Conservation (phyloP, 2,113 vertebrate species). For the Proteles cristata region DNA sequence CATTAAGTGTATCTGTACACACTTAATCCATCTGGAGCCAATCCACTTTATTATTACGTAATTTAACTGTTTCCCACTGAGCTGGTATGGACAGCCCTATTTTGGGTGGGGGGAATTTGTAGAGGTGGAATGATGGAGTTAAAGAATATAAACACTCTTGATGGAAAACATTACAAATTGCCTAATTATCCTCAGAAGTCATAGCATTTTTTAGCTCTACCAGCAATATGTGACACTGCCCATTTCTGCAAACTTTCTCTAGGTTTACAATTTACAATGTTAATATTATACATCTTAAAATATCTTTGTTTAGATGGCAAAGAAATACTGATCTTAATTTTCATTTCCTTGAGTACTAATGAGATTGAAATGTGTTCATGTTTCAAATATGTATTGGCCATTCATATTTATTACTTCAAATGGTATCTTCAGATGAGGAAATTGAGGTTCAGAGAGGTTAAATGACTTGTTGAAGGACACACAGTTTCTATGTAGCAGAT, state of each 20-base stretch:
- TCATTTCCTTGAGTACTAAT: neutral
- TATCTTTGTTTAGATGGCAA: neutral
- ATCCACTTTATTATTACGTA: neutral
- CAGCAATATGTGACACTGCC: neutral
- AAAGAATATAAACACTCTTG: neutral
- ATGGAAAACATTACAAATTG: neutral
- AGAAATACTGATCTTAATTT: neutral
- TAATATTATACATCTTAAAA: slow-evolving; percentile 15
- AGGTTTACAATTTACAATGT: slow-evolving; percentile 37
- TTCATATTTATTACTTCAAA: slow-evolving; percentile 29
- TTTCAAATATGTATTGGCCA: slow-evolving; percentile 4
- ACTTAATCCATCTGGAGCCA: neutral
- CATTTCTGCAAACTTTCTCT: neutral
- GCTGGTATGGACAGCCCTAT: neutral
- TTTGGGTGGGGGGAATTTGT: neutral
- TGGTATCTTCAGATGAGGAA: slow-evolving; percentile 19
- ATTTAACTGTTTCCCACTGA: neutral
- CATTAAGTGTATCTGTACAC: neutral
- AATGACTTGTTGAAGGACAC: slow-evolving; percentile 22
- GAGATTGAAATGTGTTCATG: neutral
- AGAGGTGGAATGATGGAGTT: neutral
- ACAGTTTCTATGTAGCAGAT: neutral
- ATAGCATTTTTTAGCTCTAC: slow-evolving; percentile 6
- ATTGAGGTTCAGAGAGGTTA: neutral
- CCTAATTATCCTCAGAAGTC: slow-evolving; percentile 6